phyloP scores from a whole-genome alignment of 2,797 vertebrate genomes.

The Morelia viridis region DNA sequence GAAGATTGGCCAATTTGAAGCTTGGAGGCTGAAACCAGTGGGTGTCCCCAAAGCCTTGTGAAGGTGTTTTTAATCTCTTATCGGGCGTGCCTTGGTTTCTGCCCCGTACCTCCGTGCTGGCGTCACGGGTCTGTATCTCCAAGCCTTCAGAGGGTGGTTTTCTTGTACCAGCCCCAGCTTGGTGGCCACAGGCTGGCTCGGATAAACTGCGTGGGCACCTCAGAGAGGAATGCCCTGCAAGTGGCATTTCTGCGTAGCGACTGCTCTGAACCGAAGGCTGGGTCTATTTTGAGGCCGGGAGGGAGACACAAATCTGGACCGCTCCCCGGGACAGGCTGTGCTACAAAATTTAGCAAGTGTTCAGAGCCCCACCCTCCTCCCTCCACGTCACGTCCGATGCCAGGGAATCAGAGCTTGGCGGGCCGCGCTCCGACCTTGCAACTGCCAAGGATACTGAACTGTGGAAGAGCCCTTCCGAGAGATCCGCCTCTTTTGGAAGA shows the following conservation, averaged over 20 bases:
- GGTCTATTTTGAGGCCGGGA: slow-evolving; percentile 25
- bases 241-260: background rate
- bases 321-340: slow-evolving; percentile 8
- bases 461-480: slow-evolving; percentile 15
- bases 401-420: background rate
- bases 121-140: too few relatives aligned
- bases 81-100: slow-evolving; percentile 1
- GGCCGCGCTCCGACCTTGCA: background rate
- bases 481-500: background rate
- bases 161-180: background rate
- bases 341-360: background rate
- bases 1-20: background rate
- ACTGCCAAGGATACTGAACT: slow-evolving; percentile 1
- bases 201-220: background rate
- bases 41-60: background rate
- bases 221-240: background rate
- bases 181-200: background rate
- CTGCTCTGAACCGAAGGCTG: background rate
- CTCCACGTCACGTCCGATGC: background rate
- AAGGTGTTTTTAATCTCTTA: slow-evolving; percentile 14
- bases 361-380: background rate
- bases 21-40: background rate
- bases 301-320: background rate
- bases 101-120: background rate
- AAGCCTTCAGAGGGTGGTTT: slow-evolving; percentile 3